These are phyloP conservation scores for Thymelicus sylvestris DNA, from an alignment of 2,888 invertebrate genomes.

Conservation along the genomic window DNA sequence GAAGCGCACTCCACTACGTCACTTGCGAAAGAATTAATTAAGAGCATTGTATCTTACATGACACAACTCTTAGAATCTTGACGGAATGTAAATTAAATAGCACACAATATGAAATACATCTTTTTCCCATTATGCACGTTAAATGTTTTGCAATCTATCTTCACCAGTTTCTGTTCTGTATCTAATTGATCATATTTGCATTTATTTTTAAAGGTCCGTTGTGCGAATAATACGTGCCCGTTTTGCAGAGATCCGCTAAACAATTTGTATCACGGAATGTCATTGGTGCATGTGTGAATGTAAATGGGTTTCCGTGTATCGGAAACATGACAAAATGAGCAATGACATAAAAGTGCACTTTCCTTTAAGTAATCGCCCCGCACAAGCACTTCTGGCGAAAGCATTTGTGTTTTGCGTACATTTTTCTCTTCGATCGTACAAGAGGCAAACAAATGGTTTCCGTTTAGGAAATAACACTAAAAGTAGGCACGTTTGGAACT, in stretches of 20 bases:
- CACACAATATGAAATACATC: too few species aligned
- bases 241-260: neutral
- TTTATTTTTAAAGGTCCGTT: neutral
- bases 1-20: too few species aligned
- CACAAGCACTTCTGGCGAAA: slow-evolving; percentile 63
- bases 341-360: slow-evolving; percentile 54
- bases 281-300: slow-evolving; percentile 13
- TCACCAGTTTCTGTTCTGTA: neutral
- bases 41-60: too few species aligned
- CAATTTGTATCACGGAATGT: slow-evolving; percentile 1
- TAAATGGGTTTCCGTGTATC: slow-evolving; percentile 15
- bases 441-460: slow-evolving; percentile 80
- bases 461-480: slow-evolving; percentile 83
- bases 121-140: too few species aligned
- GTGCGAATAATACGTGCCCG: neutral
- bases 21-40: too few species aligned
- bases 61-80: too few species aligned
- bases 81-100: too few species aligned
- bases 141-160: neutral
- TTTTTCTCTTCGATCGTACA: slow-evolving; percentile 73
- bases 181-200: neutral
- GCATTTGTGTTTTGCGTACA: slow-evolving; percentile 62
- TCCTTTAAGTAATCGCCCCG: slow-evolving; percentile 48
- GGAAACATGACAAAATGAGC: slow-evolving; percentile 41
- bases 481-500: slow-evolving; percentile 83